A percentile compares a stretch with the other conserved stretches of the same genome.
phyloP scores from a whole-genome alignment of 2,113 vertebrate genomes.

The Arothron firmamentum region DNA sequence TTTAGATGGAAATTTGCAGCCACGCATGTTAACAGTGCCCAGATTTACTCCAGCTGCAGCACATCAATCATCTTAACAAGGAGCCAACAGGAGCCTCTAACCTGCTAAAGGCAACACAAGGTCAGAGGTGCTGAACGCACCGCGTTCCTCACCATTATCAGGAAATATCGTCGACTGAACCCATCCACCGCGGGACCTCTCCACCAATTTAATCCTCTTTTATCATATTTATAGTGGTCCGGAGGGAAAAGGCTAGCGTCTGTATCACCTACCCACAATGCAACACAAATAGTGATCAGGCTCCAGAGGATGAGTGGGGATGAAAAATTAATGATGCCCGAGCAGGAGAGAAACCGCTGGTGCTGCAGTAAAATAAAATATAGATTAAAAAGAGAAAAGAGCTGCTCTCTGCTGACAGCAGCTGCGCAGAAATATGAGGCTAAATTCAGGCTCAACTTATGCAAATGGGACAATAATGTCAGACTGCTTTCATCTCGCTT shows the following conservation, averaged over 20 bases:
- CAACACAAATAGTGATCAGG: neutral
- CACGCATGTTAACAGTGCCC: neutral
- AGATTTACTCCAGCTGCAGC: neutral
- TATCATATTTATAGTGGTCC: neutral
- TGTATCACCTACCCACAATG: slow-evolving; percentile 6
- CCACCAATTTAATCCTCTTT: neutral
- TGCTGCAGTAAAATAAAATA: neutral
- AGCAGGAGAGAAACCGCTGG: neutral
- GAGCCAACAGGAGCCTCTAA: neutral
- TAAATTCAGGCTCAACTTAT: too few species aligned
- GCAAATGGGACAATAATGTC: too few species aligned
- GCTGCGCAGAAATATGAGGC: neutral
- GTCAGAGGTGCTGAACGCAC: slow-evolving; percentile 20
- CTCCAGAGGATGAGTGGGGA: neutral
- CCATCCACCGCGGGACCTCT: neutral
- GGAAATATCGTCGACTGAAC: slow-evolving; percentile 1
- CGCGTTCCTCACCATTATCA: neutral
- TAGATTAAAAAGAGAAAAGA: neutral
- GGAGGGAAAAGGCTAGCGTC: neutral
- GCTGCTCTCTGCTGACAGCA: neutral
- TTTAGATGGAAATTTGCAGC: neutral
- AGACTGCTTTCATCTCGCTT: too few species aligned
- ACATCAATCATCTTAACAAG: slow-evolving; percentile 27
- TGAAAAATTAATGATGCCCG: slow-evolving; percentile 11
- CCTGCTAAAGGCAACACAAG: neutral